Evolutionary conservation across 2,797 vertebrate genomes (phyloP), one percentile per base, ranked within the genome.

Genomic region (Lutra lutra): DNA sequence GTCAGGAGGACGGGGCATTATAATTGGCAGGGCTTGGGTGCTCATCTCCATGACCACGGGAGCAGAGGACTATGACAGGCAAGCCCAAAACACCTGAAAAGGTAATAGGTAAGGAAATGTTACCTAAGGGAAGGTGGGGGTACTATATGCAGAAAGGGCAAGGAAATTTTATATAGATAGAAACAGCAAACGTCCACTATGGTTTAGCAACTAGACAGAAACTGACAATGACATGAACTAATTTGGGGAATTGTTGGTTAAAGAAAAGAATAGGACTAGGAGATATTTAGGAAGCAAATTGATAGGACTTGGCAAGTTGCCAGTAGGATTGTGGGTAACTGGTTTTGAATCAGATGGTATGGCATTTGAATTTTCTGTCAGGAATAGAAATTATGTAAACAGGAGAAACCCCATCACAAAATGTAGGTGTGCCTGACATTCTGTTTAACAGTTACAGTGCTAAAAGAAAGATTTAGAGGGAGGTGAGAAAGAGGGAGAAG

Each of bases 231-330:
- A 70, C 70, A 38, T 85, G 40, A 62, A 80, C 48, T 87, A 62
- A 87, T 23, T 23, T 75, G 18, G 8, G 58, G 35, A 80, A 80
- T 27, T 89, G 4, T 32, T 70, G 17, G 38, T 60, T 78, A 88
- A 89, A 87, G 83, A 54, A 54, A 78, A 94, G 87, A 90, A 84
- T 15, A 79, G 38, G 86, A 38, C 29, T 75, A 86, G 58, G 70
- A 90, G 35, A 75, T 21, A 40, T 21, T 64, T 94, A 18, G 72
- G 7, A 91, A 89, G 38, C 51, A 79, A 86, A n/a, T 17, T 90
- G 51, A 75, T 20, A 92, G 86, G 25, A 94, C n/a, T 89, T 95
- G 43, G 27, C 60, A 94, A 86, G 58, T 84, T 66, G 43, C 58
- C 38, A 18, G 7, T 35, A 87, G 48, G 51, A 84, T 25, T 92